Percentiles rank a stretch among this genome's conserved stretches.
These are phyloP conservation scores for Caenorhabditis virilis DNA, from an alignment of 2,888 invertebrate species.

Conservation along the genomic window DNA sequence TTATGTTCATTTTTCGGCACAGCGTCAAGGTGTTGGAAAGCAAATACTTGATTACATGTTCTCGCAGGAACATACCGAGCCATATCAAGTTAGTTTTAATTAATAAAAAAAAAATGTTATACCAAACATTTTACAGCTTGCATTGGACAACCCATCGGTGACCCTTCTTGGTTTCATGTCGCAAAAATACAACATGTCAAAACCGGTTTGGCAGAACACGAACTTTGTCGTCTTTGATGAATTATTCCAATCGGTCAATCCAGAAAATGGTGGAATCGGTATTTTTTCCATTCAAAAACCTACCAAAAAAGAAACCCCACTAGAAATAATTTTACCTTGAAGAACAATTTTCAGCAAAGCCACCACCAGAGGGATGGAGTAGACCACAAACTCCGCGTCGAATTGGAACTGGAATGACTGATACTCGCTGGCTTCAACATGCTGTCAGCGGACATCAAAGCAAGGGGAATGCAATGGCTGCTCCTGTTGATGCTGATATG, in stretches of 20 bases:
- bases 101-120: constrained; percentile 1
- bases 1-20: constrained; percentile 82
- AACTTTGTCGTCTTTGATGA: constrained; percentile 85
- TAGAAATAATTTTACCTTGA: neutral
- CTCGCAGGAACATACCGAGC: constrained; percentile 57
- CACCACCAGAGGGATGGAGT: constrained; percentile 63
- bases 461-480: constrained; percentile 55
- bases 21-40: constrained; percentile 85
- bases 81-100: constrained; percentile 38
- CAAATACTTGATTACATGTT: constrained; percentile 86
- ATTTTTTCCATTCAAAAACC: neutral
- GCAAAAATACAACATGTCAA: constrained; percentile 79
- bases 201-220: constrained; percentile 82
- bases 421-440: constrained; percentile 56
- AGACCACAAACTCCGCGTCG: constrained; percentile 60
- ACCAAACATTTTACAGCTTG: constrained; percentile 72
- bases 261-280: constrained; percentile 37
- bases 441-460: constrained; percentile 59
- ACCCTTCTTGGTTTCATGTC: constrained; percentile 84
- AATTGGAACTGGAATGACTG: constrained; percentile 52
- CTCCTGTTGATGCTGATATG: constrained; percentile 57
- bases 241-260: constrained; percentile 78
- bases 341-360: constrained; percentile 37
- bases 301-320: too few species aligned
- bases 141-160: constrained; percentile 88